Conservation (phyloP, 2,113 vertebrate genomes). For the Neogobius melanostomus region DNA sequence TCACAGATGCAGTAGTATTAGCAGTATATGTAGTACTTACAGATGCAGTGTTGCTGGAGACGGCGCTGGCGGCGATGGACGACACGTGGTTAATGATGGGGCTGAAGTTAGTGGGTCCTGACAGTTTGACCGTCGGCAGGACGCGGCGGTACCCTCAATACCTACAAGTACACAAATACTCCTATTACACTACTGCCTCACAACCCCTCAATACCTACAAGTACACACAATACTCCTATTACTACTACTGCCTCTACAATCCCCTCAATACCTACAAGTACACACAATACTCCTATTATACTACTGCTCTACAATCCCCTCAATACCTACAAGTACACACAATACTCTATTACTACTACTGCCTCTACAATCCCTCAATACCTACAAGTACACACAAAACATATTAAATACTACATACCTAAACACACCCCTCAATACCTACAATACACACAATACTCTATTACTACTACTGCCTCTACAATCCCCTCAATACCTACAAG, state of each 20-base stretch:
- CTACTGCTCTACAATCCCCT: too few species aligned
- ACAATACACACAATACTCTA: background rate
- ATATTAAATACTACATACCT: background rate
- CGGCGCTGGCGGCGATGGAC: conserved; percentile 75
- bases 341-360: too few species aligned
- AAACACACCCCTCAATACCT: background rate
- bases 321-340: too few species aligned
- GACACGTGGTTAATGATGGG: conserved; percentile 90
- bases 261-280: too few species aligned
- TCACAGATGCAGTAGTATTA: background rate
- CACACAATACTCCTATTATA: too few species aligned
- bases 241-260: background rate
- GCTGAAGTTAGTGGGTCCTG: conserved; percentile 92
- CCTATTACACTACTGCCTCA: background rate
- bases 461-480: background rate
- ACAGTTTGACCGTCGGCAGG: conserved; percentile 85
- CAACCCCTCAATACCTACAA: conserved; percentile 73
- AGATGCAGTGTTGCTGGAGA: conserved; percentile 76
- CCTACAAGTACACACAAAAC: too few species aligned
- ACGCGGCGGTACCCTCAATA: conserved; percentile 84
- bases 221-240: background rate
- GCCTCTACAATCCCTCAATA: too few species aligned
- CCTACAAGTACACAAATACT: conserved; percentile 65
- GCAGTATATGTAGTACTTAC: conserved; percentile 68
- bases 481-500: too few species aligned